Conservation (phyloP, 1,140 invertebrate genomes). For the Tetragonula clypearis region DNA sequence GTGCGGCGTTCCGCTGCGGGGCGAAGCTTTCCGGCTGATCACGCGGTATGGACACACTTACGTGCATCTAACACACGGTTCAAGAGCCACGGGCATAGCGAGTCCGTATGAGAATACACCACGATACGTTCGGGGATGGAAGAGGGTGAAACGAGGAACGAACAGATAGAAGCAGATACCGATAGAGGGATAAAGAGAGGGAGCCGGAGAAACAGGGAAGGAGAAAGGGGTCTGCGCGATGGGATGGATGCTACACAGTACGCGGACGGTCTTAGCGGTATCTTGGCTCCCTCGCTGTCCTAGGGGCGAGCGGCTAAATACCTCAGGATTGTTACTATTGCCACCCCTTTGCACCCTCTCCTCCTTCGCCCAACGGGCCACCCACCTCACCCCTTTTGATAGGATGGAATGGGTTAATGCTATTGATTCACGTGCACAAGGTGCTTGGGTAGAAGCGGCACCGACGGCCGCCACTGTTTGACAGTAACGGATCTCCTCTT, state of each 20-base stretch:
- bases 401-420: conserved; percentile 82
- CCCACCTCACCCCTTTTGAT: conserved; percentile 76
- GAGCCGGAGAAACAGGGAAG: conserved; percentile 39
- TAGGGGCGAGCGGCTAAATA: conserved; percentile 80
- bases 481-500: conserved; percentile 80
- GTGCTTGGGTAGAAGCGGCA: conserved; percentile 65
- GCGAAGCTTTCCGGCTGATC: conserved; percentile 60
- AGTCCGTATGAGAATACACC: conserved; percentile 66
- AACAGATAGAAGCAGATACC: conserved; percentile 61
- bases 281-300: conserved; percentile 79
- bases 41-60: conserved; percentile 66
- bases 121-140: conserved; percentile 48
- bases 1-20: background rate
- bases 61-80: conserved; percentile 53
- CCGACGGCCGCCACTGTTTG: conserved; percentile 78
- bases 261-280: conserved; percentile 80
- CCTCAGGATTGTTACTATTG: conserved; percentile 82
- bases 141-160: conserved; percentile 43
- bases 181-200: conserved; percentile 47
- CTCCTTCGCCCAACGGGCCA: conserved; percentile 53
- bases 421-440: conserved; percentile 82
- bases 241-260: conserved; percentile 78
- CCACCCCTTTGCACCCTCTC: conserved; percentile 74
- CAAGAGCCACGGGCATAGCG: conserved; percentile 22
- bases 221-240: conserved; percentile 60